Evolutionary conservation across 2,888 invertebrate species (phyloP), one percentile per base, ranked within the genome.

Genomic region (Cactoblastis cactorum): DNA sequence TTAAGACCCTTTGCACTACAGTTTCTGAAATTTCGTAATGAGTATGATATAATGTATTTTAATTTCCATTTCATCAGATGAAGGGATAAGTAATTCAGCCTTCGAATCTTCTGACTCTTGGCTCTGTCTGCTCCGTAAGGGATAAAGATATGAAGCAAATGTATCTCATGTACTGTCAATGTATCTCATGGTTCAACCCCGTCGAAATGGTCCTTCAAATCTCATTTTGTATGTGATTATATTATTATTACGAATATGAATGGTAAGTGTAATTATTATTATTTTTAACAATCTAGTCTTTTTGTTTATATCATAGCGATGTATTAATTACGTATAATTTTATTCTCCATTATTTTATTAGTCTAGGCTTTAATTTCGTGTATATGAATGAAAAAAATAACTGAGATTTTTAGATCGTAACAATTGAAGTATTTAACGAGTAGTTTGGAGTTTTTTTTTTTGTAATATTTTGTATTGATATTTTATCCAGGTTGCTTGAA

Each of bases 261-360:
- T 61, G 61, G 57, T 58, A 64, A 63, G 65, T 63, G 61, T 68
- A 66, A 61, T 71, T 62, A 62, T 72, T 62, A 62, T 72, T 69
- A 70, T 71, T 69, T 77, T 80, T 86, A 85, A 85, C 81, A 77
- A 77, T 87, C 87, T 87, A 87, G 87, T 87, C 87, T 79, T 76
- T 43, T 75, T 69, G 71, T 79, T 76, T 73, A 63, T 73, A 78
- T 71, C 71, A 71, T 76, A 75, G 68, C 77, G 77, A 77, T 76
- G 77, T 81, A 82, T 78, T 80, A n/a, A 75, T 73, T 61, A 69
- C 60, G 71, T 71, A 65, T 68, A 65, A 60, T 67, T 70, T 69
- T 65, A 62, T 67, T 63, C 62, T 62, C 65, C 58, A 63, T 61
- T 58, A 56, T 54, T 45, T 52, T 61, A 62, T 62, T 61, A 59